Evolutionary conservation across 2,797 vertebrate species (phyloP), one percentile per base, ranked within the genome.

Genomic region (Acomys russatus): DNA sequence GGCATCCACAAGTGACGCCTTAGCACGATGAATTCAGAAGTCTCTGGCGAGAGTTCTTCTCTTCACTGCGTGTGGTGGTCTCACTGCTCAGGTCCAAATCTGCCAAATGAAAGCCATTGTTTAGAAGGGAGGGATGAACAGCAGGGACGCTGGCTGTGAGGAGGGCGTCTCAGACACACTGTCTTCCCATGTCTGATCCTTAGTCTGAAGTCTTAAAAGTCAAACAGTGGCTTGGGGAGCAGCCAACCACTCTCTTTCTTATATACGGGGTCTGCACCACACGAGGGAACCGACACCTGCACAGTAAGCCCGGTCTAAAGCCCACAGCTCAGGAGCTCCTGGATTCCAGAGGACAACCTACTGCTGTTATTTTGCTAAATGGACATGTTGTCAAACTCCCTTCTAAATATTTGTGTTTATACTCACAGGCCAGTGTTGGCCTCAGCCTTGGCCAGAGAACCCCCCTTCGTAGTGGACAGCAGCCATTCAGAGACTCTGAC

Each of bases 11-110:
- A n/a, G 77, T 22, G 87, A 38, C 79, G 51, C 23, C 71, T 98
- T 97, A 99, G 96, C 98, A 99, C 0, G 98, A 98, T 59, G 98
- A 98, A 98, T 99, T 99, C 51, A 98, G 84, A 0, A 99, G 98
- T 92, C 99, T 98, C 78, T 99, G 99, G 22, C 98, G 98, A 77
- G 99, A 96, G 6, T 93, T 97, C 77, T 98, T 98, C 3, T 98
- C 98, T 11, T 98, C 98, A 0, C 84, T 91, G 66, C 54, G 94
- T 0, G 30, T 87, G 17, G 71, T 97, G 0, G 33, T 54, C 0
- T 73, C 96, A 88, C 97, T 97, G 35, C 86, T 96, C 11, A 92
- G 23, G 38, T 98, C 95, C 73, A 91, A 44, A 14, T 98, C 98
- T 97, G 96, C 70, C 73, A 99, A 97, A 99, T 98, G 98, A 97